These are phyloP conservation scores for Heliopora coerulea DNA, from an alignment of 92 coral and sea anemone species.

Conservation along the genomic window DNA sequence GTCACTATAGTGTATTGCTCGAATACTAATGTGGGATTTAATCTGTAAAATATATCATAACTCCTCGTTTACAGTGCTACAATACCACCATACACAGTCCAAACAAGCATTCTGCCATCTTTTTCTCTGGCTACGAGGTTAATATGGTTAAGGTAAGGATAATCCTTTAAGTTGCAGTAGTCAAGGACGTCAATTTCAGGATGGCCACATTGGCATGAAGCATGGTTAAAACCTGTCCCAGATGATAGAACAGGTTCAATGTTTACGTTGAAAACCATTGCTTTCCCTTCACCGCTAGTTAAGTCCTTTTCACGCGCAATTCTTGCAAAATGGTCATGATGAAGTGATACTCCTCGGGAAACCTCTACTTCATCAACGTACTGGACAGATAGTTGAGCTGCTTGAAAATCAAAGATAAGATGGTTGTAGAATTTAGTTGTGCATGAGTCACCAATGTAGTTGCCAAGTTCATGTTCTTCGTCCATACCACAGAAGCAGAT, in stretches of 20 bases:
- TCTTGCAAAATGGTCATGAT: background rate
- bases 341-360: background rate
- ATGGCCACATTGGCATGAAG: constrained; percentile 30
- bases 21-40: no score
- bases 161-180: constrained; percentile 3
- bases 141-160: constrained; percentile 2
- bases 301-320: background rate
- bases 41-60: no score
- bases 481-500: constrained; percentile 9
- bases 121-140: background rate
- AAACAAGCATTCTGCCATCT: constrained; percentile 22
- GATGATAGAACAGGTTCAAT: constrained; percentile 25
- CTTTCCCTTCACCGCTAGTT: constrained; percentile 7
- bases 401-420: constrained; percentile 31
- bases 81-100: constrained; percentile 29
- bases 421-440: constrained; percentile 26
- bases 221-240: constrained; percentile 31
- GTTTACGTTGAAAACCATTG: background rate
- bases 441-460: background rate
- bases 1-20: no score
- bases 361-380: background rate
- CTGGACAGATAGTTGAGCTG: constrained; percentile 16
- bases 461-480: background rate
- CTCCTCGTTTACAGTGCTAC: constrained; percentile 33
- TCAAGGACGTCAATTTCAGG: constrained; percentile 13